phyloP scores from a whole-genome alignment of 2,113 vertebrate species.

The Lophura nycthemera region DNA sequence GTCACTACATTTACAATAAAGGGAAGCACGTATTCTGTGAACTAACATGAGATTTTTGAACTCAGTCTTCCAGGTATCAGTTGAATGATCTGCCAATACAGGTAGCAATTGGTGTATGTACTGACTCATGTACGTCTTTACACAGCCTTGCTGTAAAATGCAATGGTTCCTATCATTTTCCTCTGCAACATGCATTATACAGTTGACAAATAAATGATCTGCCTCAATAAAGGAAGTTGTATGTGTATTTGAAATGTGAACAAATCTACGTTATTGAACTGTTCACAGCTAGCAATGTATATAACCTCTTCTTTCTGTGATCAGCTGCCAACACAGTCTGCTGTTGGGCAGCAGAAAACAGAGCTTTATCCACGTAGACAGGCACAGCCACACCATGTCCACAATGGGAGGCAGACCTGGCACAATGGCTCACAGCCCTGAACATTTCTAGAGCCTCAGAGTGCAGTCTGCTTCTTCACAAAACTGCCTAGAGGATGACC shows the following conservation, averaged over 20 bases:
- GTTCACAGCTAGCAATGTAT: rapidly evolving
- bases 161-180: neutral
- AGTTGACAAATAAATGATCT: neutral
- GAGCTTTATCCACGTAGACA: neutral
- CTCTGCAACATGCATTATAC: neutral
- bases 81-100: neutral
- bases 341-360: neutral
- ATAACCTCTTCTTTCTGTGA: neutral
- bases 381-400: rapidly evolving
- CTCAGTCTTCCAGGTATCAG: neutral
- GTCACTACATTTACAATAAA: neutral
- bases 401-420: neutral
- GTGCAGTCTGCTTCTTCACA: neutral
- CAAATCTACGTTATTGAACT: neutral
- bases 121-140: neutral
- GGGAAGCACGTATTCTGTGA: neutral
- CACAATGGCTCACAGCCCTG: neutral
- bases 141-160: neutral
- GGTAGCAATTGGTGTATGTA: neutral
- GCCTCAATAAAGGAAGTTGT: neutral
- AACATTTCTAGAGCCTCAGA: neutral
- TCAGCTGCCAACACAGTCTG: neutral
- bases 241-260: neutral
- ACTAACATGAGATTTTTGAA: neutral
- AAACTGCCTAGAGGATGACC: neutral